Evolutionary conservation across 2,888 invertebrate species (phyloP), one percentile per base, ranked within the genome.

Genomic region (Diadegma fenestrale): DNA sequence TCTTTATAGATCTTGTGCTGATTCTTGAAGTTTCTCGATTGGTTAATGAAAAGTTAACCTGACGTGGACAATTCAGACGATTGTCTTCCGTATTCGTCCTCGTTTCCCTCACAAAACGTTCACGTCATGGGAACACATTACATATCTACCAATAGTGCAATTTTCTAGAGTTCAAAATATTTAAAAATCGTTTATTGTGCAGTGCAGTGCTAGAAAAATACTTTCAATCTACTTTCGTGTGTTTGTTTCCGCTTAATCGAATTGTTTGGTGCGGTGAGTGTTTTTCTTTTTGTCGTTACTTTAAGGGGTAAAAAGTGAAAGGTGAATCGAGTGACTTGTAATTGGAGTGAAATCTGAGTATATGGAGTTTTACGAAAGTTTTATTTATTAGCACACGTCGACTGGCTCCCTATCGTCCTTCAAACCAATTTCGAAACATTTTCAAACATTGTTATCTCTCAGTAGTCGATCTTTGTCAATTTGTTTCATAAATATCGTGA

Each of bases 31-130:
- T 12, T 22, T 58, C 26, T 26, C 58, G 54, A 58, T 58, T 58
- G 58, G 58, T 58, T 58, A 2, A 58, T 58, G 12, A 58, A 58
- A 26, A 58, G 22, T 73, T 73, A 61, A 73, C 73, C 73, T 73
- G 73, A 73, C 73, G 73, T 73, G 58, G 73, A 73, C 37, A 33
- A n/a, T 63, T 48, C 45, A 26, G 22, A 58, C 58, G 45, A 30
- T 54, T 41, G 51, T 41, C 33, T 58, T 61, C 58, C 22, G 54
- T 26, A 33, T 26, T 41, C 8, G 33, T 61, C 26, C 66, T 66
- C 19, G 10, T 73, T 43, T 19, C 58, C 17, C 22, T 61, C 7
- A 19, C 19, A 30, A 26, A 37, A 58, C 43, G 10, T 43, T 54
- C 66, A 66, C 45, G 66, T 66, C 66, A 43, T 41, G 51, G 37